A percentile compares a stretch with the other conserved stretches of the same genome.
Evolutionary conservation across 1,140 invertebrate species (phyloP).

Genomic region (Aphelenchoides avenae): DNA sequence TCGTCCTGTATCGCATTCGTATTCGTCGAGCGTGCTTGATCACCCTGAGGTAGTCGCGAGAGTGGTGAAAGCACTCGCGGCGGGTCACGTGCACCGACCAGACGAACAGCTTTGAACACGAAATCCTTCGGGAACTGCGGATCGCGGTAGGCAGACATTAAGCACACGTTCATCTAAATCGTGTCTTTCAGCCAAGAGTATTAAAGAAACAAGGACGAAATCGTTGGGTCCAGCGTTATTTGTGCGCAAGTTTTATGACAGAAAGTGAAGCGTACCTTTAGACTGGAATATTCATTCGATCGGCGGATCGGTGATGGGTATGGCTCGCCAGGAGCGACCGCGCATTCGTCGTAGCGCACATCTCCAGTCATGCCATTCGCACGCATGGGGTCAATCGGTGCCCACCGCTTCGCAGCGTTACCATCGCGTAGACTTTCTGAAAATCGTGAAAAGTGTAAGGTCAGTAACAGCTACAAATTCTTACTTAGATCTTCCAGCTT

Average conservation of each 20-base stretch:
- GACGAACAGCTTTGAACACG: conserved; percentile 46
- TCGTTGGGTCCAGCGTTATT: background rate
- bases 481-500: no score
- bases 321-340: conserved; percentile 25
- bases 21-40: conserved; percentile 50
- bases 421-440: no score
- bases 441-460: no score
- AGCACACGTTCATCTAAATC: conserved; percentile 42
- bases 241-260: conserved; percentile 4
- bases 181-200: no score
- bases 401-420: conserved; percentile 2
- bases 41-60: conserved; percentile 27
- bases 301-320: conserved; percentile 43
- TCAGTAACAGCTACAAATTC: no score
- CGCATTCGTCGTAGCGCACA: conserved; percentile 34
- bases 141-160: conserved; percentile 47
- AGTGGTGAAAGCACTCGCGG: conserved; percentile 33
- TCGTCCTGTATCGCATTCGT: no score
- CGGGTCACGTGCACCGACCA: conserved; percentile 34
- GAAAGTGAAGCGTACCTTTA: no score
- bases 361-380: conserved; percentile 50
- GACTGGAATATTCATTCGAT: conserved; percentile 34
- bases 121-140: conserved; percentile 43
- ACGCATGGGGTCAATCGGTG: conserved; percentile 43
- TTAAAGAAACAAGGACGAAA: no score